Evolutionary conservation across 2,113 vertebrate genomes (phyloP).

Genomic region (Carassius gibelio): DNA sequence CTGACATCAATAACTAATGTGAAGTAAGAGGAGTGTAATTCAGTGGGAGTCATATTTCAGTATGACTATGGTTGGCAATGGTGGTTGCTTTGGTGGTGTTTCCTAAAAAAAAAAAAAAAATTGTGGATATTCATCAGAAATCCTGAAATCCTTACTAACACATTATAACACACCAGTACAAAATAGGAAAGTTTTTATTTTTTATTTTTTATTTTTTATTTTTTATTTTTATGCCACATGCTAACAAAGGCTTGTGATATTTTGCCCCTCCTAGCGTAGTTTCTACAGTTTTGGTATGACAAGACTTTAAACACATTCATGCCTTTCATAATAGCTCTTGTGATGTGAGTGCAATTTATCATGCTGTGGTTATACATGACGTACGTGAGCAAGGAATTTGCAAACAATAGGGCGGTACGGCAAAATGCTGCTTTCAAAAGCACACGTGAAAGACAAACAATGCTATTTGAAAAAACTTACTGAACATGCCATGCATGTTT

Average conservation of each 20-base stretch:
- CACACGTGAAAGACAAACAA: constrained; percentile 7
- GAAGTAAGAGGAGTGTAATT: background rate
- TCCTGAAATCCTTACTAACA: background rate
- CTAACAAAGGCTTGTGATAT: background rate
- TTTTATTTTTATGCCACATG: background rate
- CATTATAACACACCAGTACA: background rate
- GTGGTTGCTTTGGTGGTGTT: too few relatives aligned
- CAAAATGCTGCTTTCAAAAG: background rate
- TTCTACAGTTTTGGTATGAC: constrained; percentile 11
- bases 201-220: background rate
- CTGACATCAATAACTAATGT: background rate
- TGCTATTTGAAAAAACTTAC: background rate
- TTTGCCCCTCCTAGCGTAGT: background rate
- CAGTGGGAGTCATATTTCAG: background rate
- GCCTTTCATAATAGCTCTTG: constrained; percentile 21
- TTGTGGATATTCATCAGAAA: background rate
- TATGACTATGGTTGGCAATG: too few relatives aligned
- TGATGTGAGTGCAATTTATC: constrained; percentile 16
- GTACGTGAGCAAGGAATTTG: constrained; percentile 13
- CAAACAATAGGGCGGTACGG: background rate
- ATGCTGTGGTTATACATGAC: constrained; percentile 5
- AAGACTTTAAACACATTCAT: constrained; percentile 25
- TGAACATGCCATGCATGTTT: constrained; percentile 6
- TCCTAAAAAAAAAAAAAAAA: background rate
- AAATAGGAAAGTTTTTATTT: background rate